phyloP scores from a whole-genome alignment of 2,797 vertebrate genomes.

The Notolepis coatsorum region DNA sequence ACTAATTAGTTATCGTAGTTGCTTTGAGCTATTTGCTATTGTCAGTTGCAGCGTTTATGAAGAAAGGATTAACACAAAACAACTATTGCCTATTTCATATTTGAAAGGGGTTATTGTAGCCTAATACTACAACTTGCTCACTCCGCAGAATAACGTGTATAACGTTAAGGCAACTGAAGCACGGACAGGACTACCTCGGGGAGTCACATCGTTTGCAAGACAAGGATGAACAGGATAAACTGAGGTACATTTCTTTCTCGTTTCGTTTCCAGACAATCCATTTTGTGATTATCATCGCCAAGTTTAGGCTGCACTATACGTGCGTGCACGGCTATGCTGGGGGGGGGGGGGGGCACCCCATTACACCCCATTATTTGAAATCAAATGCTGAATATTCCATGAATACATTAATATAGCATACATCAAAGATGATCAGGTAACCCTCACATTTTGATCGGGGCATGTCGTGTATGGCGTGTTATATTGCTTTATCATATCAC shows the following conservation, averaged over 20 bases:
- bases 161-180: constrained; percentile 20
- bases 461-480: too few relatives aligned
- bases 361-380: too few relatives aligned
- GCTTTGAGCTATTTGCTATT: background rate
- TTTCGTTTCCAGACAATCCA: constrained; percentile 6
- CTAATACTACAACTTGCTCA: constrained; percentile 41
- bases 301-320: constrained; percentile 54
- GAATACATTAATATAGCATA: too few relatives aligned
- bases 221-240: constrained; percentile 43
- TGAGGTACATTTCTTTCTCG: constrained; percentile 55
- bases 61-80: too few relatives aligned
- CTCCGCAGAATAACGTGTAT: constrained; percentile 21
- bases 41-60: constrained; percentile 4
- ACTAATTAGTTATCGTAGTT: constrained; percentile 1
- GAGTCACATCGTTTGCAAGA: constrained; percentile 18
- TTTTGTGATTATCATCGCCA: constrained; percentile 45
- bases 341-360: constrained; percentile 32
- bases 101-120: constrained; percentile 27
- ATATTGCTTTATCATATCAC: too few relatives aligned
- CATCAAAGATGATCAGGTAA: too few relatives aligned
- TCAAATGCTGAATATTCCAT: too few relatives aligned
- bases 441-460: too few relatives aligned
- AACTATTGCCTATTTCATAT: constrained; percentile 17
- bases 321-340: constrained; percentile 22
- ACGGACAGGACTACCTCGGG: constrained; percentile 55